Evolutionary conservation across 2,888 invertebrate genomes (phyloP).

Genomic region (Lamellibrachia columna): DNA sequence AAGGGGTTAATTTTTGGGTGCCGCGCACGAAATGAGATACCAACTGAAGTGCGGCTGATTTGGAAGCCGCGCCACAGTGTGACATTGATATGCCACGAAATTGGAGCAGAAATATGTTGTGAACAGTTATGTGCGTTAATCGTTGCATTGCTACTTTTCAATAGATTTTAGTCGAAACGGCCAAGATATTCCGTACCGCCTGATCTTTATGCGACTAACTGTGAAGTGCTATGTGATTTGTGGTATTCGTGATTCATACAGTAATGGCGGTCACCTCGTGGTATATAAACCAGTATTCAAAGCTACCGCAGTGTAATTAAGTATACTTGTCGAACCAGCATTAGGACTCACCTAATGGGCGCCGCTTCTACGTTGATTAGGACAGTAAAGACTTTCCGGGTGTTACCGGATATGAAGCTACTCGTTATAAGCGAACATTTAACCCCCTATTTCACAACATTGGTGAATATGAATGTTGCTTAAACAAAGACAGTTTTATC

Average conservation of each 20-base stretch:
- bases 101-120: background rate
- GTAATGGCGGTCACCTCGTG: background rate
- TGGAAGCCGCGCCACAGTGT: background rate
- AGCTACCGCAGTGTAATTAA: no score
- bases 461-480: background rate
- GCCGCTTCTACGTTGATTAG: no score
- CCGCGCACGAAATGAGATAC: background rate
- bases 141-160: background rate
- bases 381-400: background rate
- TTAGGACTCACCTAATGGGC: no score
- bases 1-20: conserved; percentile 11
- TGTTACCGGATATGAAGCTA: background rate
- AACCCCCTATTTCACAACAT: background rate
- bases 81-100: background rate
- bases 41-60: background rate
- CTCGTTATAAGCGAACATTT: background rate
- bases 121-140: background rate
- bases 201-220: background rate
- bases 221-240: background rate
- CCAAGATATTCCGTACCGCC: background rate
- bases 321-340: no score
- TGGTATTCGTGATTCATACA: background rate
- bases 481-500: background rate
- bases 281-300: no score
- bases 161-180: background rate